Base-by-base conservation (phyloP, 1,140 invertebrate genomes). In the Monomorium pharaonis region DNA sequence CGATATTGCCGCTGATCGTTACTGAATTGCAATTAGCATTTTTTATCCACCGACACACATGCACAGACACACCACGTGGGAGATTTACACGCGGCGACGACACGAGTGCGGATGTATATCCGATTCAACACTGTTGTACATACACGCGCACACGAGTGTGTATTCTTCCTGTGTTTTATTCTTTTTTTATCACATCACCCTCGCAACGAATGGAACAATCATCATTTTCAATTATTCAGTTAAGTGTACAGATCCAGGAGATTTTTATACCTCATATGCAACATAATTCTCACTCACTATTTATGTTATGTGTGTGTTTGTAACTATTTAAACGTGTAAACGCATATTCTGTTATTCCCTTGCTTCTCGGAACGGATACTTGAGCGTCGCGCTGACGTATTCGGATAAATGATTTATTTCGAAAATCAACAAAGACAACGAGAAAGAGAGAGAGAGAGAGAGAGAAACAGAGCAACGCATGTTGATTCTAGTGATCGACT, bases 101-200 rank as follows among this genome's bases (percentile, higher is more conserved):
- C 78, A 70, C 37, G 83, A 44, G 49, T 65, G 67, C 86, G 60
- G 62, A 80, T 56, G 49, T 51, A 74, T 58, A 83, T 67, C 33
- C 49, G 16, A 0, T 83, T 51, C n/a, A 3, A 84, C 42, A 78
- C 42, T 65, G 14, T 75, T 63, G 84, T 77, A 84, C 88, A 90
- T 90, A 89, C 89, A 90, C 89, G 89, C 88, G 89, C 89, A 89
- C 89, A 90, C 62, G 49, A 90, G 51, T 84, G 69, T 78, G 54
- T 58, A 86, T 51, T 85, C 44, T 62, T 77, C 37, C 56, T 16
- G 21, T 0, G 1, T 37, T 37, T 37, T 37, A 6, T 3, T 37
- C 2, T 37, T 3, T 37, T 3, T 37, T 37, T 37, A 3, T 5
- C 5, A 33, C 5, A 16, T 60, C 33, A 47, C 63, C 60, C 56